Evolutionary conservation across 2,113 vertebrate species (phyloP), one percentile per base, ranked within the genome.

Genomic region (Limnothrissa miodon): DNA sequence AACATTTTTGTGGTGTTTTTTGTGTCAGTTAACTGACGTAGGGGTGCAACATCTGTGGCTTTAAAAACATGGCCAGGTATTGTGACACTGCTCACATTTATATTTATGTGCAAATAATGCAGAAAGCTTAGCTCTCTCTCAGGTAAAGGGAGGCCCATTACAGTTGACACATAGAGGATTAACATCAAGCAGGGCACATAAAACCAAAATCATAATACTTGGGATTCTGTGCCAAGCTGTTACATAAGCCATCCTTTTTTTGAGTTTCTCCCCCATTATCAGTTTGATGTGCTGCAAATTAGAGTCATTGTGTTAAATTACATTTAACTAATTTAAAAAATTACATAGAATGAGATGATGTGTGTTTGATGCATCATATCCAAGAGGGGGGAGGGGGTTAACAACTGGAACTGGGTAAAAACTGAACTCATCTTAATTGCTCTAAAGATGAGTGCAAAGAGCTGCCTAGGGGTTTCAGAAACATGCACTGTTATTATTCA

Each of bases 401-500:
- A n/a, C n/a, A n/a, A n/a, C n/a, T n/a, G n/a, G n/a, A n/a, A n/a
- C n/a, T 1, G 25, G 23, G 36, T 17, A 48, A 79, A n/a, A 78
- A 81, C 15, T 23, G 78, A 45, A 59, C 33, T 70, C 45, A 44
- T 48, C 23, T n/a, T 79, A 81, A 39, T 46, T 42, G 13, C 33
- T 29, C n/a, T 13, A 79, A 51, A 13, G 13, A 80, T 25, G 53
- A 13, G 74, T 66, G 78, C 51, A 81, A 44, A 83, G 78, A 13
- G 51, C 66, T 86, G 84, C 78, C 46, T 25, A 36, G 15, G 66
- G 45, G 25, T 87, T 66, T 21, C 25, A 9, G 29, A 36, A 82
- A 78, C 51, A 78, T 44, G 85, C 81, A 2, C n/a, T 85, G 6
- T 56, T 56, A 23, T 6, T 23, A 5, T 42, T 42, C 7, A 56